Percentiles rank a stretch among this genome's conserved stretches.
Conservation (phyloP, 2,113 vertebrate species). For the Istiophorus platypterus region DNA sequence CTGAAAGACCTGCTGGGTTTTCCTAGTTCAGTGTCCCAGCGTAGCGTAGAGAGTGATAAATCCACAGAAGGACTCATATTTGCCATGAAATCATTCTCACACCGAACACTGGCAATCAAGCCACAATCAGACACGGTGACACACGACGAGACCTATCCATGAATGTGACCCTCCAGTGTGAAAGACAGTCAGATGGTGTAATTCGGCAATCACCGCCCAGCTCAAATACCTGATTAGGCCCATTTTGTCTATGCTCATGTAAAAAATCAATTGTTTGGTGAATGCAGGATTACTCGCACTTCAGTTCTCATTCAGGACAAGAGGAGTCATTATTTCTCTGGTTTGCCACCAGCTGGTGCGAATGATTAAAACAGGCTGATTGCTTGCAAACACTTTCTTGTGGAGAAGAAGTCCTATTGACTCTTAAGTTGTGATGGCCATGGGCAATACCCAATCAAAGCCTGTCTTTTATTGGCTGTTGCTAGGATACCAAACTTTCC, state of each 20-base stretch:
- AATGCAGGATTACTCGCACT: conserved; percentile 33
- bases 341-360: conserved; percentile 27
- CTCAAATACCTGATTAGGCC: conserved; percentile 62
- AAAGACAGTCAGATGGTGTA: conserved; percentile 54
- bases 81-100: conserved; percentile 54
- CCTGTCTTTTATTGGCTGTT: conserved; percentile 68
- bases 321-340: conserved; percentile 54
- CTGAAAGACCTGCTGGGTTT: neutral
- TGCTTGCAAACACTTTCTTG: conserved; percentile 66
- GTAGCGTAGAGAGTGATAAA: conserved; percentile 25
- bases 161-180: conserved; percentile 60
- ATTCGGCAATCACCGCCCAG: conserved; percentile 60
- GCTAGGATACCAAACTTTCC: conserved; percentile 80
- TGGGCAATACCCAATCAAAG: conserved; percentile 50
- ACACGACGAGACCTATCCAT: conserved; percentile 33
- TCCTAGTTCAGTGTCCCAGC: neutral
- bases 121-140: conserved; percentile 53
- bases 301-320: conserved; percentile 30
- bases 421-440: conserved; percentile 46
- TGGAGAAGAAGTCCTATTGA: conserved; percentile 47
- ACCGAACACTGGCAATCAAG: conserved; percentile 57
- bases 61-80: conserved; percentile 37
- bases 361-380: conserved; percentile 61
- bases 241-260: conserved; percentile 46
- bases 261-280: conserved; percentile 34